Evolutionary conservation across 2,113 vertebrate genomes (phyloP), one percentile per base, ranked within the genome.

Genomic region (Sus scrofa): DNA sequence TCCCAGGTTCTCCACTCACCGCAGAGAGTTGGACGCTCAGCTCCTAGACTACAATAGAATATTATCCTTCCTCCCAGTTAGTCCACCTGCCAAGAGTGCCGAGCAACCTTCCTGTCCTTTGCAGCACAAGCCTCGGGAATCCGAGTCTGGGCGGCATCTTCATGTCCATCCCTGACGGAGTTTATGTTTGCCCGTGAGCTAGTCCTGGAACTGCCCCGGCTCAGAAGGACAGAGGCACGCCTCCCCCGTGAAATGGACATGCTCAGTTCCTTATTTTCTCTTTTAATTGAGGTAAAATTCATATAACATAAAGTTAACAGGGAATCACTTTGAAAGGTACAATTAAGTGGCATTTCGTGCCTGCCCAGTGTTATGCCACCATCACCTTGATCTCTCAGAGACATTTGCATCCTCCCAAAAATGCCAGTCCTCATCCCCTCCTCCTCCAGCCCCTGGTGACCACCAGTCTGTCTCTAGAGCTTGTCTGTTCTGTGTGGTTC

Each of bases 11-110:
- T 44, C 44, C 44, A 44, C 8, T 4, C 44, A 1, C 16, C 22
- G 15, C 88, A 16, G 13, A 32, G 8, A 24, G 39, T 11, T 11
- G 19, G 34, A 7, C 1, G 58, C 54, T 60, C 0, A 0, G 22
- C 30, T 1, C 34, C 19, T 0, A 24, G n/a, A 39, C n/a, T n/a
- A n/a, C n/a, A n/a, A n/a, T 26, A 0, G 0, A 7, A 16, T 39
- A 27, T 37, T 8, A 3, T 32, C 62, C 58, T 83, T 27, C 22
- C 63, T 52, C 11, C 16, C 62, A 13, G 2, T 19, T 7, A 58
- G 34, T 52, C 52, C 5, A 2, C 34, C 44, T 27, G 8, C 70
- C 50, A 7, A 44, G 44, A 32, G 0, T 1, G 18, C 71, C 20
- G 8, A 18, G 34, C 0, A 1, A 3, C 13, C 16, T 4, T 7